phyloP scores from a whole-genome alignment of 2,113 vertebrate species.

The Caracal caracal region DNA sequence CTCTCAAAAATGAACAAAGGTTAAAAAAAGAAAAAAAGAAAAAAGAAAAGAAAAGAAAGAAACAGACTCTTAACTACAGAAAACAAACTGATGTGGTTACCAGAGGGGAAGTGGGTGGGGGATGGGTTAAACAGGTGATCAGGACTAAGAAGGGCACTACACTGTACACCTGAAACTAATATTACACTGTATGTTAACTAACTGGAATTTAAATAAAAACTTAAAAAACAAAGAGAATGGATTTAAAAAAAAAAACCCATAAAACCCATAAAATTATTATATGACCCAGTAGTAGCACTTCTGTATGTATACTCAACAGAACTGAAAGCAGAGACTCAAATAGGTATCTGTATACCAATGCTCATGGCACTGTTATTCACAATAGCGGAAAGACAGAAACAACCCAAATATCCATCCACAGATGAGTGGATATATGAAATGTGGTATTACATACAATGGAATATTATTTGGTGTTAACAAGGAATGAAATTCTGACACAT shows the following conservation, averaged over 20 bases:
- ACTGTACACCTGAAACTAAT: not conserved
- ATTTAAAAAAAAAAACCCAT: not conserved
- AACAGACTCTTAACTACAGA: not conserved
- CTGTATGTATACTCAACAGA: not conserved
- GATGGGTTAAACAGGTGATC: not conserved
- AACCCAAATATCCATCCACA: not conserved
- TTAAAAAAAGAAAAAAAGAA: not conserved
- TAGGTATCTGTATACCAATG: not conserved
- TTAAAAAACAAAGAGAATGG: not conserved
- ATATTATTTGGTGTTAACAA: not conserved
- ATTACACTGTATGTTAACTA: not conserved
- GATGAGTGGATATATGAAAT: not conserved
- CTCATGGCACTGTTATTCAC: not conserved
- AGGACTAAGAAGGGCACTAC: not conserved
- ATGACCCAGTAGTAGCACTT: not conserved
- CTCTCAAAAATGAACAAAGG: not conserved
- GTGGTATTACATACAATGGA: not conserved
- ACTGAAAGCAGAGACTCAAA: not conserved
- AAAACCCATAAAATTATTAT: not conserved
- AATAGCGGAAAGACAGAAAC: not conserved
- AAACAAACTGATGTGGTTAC: not conserved
- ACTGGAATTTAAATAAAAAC: not conserved
- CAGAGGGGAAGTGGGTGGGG: not conserved
- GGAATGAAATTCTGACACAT: not conserved
- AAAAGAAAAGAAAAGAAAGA: not conserved